These are phyloP conservation scores for Periparus ater DNA, from an alignment of 2,797 vertebrate genomes.

Conservation along the genomic window DNA sequence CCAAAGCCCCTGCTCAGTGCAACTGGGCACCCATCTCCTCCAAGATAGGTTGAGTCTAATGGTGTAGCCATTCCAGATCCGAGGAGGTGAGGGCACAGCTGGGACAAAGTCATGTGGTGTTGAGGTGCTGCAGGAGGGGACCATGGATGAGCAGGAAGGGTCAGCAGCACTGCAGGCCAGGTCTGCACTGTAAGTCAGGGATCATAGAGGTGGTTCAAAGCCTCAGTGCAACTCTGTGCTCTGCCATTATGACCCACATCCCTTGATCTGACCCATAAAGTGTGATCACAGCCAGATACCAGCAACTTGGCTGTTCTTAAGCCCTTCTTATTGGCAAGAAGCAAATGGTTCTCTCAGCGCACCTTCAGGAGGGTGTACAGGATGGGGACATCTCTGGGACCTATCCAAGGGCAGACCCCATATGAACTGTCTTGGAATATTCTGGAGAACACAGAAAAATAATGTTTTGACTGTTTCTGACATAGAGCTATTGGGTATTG, in stretches of 20 bases:
- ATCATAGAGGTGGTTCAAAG: not conserved
- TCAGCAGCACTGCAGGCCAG: not conserved
- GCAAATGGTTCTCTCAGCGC: not conserved
- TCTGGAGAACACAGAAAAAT: not conserved
- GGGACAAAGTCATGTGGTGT: accelerated
- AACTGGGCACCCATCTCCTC: not conserved
- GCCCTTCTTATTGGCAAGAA: not conserved
- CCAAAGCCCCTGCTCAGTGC: not conserved
- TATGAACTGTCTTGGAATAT: not conserved
- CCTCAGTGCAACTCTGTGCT: not conserved
- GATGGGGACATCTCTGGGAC: not conserved
- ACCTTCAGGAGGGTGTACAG: not conserved
- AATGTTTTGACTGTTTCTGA: not conserved
- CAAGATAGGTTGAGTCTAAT: not conserved
- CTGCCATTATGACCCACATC: not conserved
- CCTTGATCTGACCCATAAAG: not conserved
- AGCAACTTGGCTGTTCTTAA: not conserved
- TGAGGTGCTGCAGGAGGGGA: not conserved
- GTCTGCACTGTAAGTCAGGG: not conserved
- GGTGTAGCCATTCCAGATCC: not conserved
- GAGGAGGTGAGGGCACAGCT: not conserved
- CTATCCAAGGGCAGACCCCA: not conserved
- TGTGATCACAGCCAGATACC: not conserved
- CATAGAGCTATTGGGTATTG: not conserved
- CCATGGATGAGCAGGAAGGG: not conserved